Evolutionary conservation across 2,888 invertebrate species (phyloP).

Genomic region (Cinara cedri): DNA sequence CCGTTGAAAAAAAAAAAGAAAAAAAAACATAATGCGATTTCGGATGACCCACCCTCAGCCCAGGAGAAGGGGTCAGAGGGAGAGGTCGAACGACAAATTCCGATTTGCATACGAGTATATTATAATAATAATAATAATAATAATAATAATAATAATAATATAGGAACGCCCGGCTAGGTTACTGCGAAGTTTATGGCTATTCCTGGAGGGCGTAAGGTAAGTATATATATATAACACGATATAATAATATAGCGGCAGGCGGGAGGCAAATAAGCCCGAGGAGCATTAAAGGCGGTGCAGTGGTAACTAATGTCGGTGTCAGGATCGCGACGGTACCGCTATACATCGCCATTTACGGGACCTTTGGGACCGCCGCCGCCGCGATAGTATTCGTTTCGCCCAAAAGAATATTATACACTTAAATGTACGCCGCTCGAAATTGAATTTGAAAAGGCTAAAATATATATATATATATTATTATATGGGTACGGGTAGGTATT

Average conservation of each 20-base stretch:
- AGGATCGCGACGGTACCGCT: conserved; percentile 57
- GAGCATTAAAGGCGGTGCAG: conserved; percentile 47
- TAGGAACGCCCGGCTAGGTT: conserved; percentile 5
- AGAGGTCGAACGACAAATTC: conserved; percentile 10
- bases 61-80: background rate
- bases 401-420: conserved; percentile 57
- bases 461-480: conserved; percentile 33
- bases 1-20: background rate
- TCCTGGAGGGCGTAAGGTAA: background rate
- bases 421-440: conserved; percentile 49
- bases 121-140: conserved; percentile 11
- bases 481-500: background rate
- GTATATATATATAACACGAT: background rate
- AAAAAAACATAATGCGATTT: conserved; percentile 34
- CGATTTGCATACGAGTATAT: conserved; percentile 43
- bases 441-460: conserved; percentile 45
- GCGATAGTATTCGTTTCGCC: conserved; percentile 54
- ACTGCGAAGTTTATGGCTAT: conserved; percentile 37
- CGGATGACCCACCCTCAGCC: conserved; percentile 13
- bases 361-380: conserved; percentile 57
- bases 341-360: conserved; percentile 59
- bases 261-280: conserved; percentile 45
- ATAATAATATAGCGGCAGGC: no score
- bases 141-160: background rate
- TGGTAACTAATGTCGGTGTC: conserved; percentile 58